Evolutionary conservation across 53 echinoderm and acorn worm species (phyloP), one percentile per base, ranked within the genome.

Genomic region (Actinopyga echinites): DNA sequence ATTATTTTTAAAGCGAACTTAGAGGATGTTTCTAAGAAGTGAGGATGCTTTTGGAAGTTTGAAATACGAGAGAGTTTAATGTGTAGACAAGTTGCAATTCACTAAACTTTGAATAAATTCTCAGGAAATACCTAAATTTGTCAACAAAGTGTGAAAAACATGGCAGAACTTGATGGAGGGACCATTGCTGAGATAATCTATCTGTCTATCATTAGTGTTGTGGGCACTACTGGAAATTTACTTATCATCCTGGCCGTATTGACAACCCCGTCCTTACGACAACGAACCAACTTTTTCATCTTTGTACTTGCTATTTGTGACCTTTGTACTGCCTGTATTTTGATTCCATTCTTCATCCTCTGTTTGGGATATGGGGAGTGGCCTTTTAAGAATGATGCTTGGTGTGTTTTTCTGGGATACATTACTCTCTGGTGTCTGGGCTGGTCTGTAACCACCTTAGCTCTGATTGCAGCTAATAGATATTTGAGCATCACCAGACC

Each of bases 171-270:
- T 26, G 21, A 25, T 25, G 77, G 55, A 12, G 63, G 86, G 79
- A 63, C 81, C 24, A 30, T 91, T 34, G 33, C 91, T 4, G 87
- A 95, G 30, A 74, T 90, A 2, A 23, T 75, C n/a, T 94, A 87
- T 30, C 88, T 97, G 26, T 28, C 35, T 37, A 6, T 90, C 6
- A 75, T 97, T n/a, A 73, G 68, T 34, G 28, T 86, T 21, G 79
- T 79, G 20, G 97, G 97, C 38, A 88, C 88, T 34, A 83, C 92
- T 54, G 97, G 97, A 45, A 97, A 97, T 83, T 23, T 86, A 19
- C 74, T 97, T 20, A 82, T 97, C 49, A 97, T 97, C 37, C 82
- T 86, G 3, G 94, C 97, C 19, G 89, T 97, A 12, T 49, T 86
- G 33, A 74, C 79, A 19, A 88, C 90, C 26, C 84, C 92, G 2